A percentile compares a stretch with the other conserved stretches of the same genome.
These are phyloP conservation scores for Coenobita brevimanus DNA, from an alignment of 1,140 invertebrate species.

Conservation along the genomic window DNA sequence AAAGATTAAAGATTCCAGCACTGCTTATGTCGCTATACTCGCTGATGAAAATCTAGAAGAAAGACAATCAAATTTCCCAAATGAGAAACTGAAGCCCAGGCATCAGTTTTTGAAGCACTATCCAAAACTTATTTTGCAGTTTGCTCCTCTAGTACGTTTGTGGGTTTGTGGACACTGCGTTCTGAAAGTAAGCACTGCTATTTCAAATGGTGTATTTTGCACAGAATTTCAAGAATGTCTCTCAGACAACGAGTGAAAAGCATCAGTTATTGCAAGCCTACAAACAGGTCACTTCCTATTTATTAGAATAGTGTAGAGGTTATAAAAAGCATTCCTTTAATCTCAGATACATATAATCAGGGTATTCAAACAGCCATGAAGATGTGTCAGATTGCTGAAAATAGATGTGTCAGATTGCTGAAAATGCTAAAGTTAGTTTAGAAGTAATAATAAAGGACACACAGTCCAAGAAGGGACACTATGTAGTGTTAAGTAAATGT, in stretches of 20 bases:
- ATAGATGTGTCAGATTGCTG: neutral
- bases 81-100: neutral
- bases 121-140: slow-evolving; percentile 13
- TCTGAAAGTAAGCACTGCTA: slow-evolving; percentile 25
- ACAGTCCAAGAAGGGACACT: neutral
- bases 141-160: slow-evolving; percentile 6
- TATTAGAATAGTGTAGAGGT: neutral
- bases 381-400: neutral
- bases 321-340: neutral
- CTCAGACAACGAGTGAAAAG: neutral
- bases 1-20: slow-evolving; percentile 1
- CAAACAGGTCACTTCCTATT: neutral
- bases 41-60: neutral
- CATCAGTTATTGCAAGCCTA: neutral
- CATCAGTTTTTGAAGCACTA: slow-evolving; percentile 19
- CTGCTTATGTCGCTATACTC: slow-evolving; percentile 11
- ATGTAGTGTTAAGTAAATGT: neutral
- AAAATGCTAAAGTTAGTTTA: slow-evolving; percentile 23
- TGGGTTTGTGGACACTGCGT: slow-evolving; percentile 3
- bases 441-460: neutral
- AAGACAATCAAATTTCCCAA: neutral
- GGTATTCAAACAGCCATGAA: slow-evolving; percentile 3
- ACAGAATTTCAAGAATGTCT: slow-evolving; percentile 20
- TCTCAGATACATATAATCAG: neutral
- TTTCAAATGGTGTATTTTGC: slow-evolving; percentile 11